phyloP scores from a whole-genome alignment of 2,888 invertebrate species.

The Phengaris alcon region DNA sequence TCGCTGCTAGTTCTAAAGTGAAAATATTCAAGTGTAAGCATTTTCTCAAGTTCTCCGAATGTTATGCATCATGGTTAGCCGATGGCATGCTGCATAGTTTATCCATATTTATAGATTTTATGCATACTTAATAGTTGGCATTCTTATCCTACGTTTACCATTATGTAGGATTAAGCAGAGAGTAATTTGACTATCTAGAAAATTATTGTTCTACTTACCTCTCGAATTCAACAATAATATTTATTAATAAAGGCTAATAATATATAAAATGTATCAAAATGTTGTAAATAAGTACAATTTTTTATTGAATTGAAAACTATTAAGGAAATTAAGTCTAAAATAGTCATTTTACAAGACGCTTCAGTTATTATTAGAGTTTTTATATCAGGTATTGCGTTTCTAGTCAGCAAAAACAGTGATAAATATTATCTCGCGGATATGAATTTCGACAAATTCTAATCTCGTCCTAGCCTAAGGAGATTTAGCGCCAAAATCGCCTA shows the following conservation, averaged over 20 bases:
- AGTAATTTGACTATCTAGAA: too few relatives aligned
- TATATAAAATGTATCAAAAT: too few relatives aligned
- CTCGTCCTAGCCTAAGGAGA: not conserved
- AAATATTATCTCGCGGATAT: not conserved
- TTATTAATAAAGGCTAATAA: too few relatives aligned
- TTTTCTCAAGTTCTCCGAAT: constrained; percentile 28
- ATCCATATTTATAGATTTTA: constrained; percentile 1
- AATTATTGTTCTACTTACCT: too few relatives aligned
- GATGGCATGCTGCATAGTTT: constrained; percentile 12
- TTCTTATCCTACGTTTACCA: not conserved
- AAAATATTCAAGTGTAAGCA: not conserved
- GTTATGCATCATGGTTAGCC: constrained; percentile 28
- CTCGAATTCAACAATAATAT: too few relatives aligned
- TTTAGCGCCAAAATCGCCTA: not conserved
- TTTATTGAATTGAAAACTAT: too few relatives aligned
- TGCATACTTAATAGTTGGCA: not conserved
- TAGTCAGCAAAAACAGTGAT: not conserved
- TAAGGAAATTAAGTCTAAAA: too few relatives aligned
- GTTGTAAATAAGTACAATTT: too few relatives aligned
- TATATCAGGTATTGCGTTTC: not conserved
- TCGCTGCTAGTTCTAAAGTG: not conserved
- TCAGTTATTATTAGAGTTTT: not conserved
- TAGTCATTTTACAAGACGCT: too few relatives aligned
- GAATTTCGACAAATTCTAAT: not conserved
- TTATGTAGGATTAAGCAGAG: too few relatives aligned